Conservation (phyloP, 1,140 invertebrate genomes). For the Drosophila nannoptera region DNA sequence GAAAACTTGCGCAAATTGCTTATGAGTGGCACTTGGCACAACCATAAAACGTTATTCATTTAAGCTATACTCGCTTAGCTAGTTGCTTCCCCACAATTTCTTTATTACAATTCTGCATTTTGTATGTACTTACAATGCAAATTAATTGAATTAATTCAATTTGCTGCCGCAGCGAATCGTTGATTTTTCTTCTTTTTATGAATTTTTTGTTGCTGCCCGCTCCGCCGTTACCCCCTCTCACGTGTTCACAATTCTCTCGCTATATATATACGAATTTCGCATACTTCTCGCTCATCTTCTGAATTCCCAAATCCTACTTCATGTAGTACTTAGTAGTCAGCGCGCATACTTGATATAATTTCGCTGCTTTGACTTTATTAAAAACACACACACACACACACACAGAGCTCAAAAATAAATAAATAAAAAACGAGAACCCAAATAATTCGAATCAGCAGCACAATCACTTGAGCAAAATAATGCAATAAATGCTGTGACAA, state of each 20-base stretch:
- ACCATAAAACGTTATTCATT: slow-evolving; percentile 52
- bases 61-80: slow-evolving; percentile 58
- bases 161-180: slow-evolving; percentile 41
- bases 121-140: slow-evolving; percentile 75
- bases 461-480: slow-evolving; percentile 54
- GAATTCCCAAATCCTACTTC: slow-evolving; percentile 10
- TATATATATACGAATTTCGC: neutral
- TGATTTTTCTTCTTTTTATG: slow-evolving; percentile 38
- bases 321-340: slow-evolving; percentile 39
- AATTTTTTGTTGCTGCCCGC: slow-evolving; percentile 7
- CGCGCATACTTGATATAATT: slow-evolving; percentile 33
- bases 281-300: neutral
- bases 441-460: slow-evolving; percentile 15
- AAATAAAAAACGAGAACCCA: slow-evolving; percentile 7
- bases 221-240: slow-evolving; percentile 2
- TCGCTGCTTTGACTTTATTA: slow-evolving; percentile 18
- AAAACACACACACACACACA: neutral
- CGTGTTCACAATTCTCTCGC: too few species aligned
- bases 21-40: slow-evolving; percentile 55
- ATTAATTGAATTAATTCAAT: slow-evolving; percentile 78
- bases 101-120: slow-evolving; percentile 70
- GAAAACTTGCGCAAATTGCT: slow-evolving; percentile 45
- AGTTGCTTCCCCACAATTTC: slow-evolving; percentile 58
- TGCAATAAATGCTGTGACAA: slow-evolving; percentile 54
- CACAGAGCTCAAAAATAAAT: too few species aligned